Evolutionary conservation across 2,113 vertebrate genomes (phyloP), one percentile per base, ranked within the genome.

Genomic region (Gambusia holbrooki): DNA sequence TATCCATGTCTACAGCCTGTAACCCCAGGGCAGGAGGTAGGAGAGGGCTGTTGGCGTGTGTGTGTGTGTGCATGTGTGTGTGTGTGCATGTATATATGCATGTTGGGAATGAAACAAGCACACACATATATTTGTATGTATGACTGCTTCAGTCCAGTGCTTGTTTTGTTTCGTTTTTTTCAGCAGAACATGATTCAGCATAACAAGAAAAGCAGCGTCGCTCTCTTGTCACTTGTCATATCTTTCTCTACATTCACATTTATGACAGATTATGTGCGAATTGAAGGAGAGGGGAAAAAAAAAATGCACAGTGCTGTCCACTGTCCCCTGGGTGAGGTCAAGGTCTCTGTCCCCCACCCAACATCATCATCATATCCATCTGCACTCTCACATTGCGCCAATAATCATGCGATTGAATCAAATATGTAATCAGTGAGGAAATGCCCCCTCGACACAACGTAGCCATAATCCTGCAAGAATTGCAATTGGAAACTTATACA

Each of bases 401-500:
- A 96, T 96, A 96, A 97, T 96, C 95, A 95, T 92, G 92, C 92
- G 94, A 96, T 95, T 94, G 94, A 95, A 95, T 95, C 93, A 94
- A 91, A 95, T 94, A 94, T 94, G 94, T 92, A 94, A 94, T 93
- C 91, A 83, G 83, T 76, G 92, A 92, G 86, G 83, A 95, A 95
- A 94, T 93, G 94, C 95, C 84, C 80, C 80, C 86, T 87, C 71
- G 74, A 86, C 85, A 82, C 83, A 79, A 76, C 87, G 68, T 62
- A 82, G 84, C 90, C 91, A 93, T 96, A 96, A 96, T 97, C 96
- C 95, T 78, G 84, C 70, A 92, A 91, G 89, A 90, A 90, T 93
- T 95, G 95, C 95, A 96, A 96, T 96, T 95, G 96, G 96, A 96
- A 97, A 96, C 94, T 95, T 95, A 96, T 96, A 96, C 92, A 95